Evolutionary conservation across 2,888 invertebrate genomes (phyloP), one percentile per base, ranked within the genome.

Genomic region (Drymonia ruficornis): DNA sequence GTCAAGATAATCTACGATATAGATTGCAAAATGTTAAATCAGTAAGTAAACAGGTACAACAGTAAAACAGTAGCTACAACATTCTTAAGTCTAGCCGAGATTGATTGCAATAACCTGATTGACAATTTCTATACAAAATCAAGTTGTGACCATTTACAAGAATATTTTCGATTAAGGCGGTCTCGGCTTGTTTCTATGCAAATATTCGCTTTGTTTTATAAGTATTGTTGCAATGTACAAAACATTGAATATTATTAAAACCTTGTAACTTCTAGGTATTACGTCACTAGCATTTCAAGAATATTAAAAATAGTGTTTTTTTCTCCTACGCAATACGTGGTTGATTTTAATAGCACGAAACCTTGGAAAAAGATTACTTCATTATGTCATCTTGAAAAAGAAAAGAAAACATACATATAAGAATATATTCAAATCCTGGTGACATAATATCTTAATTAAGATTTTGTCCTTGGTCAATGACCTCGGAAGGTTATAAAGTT

Each of bases 1-100:
- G 53, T 57, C 59, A 52, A 67, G 67, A 69, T 70, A 60, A 59
- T 49, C 43, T 59, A 49, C 55, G 54, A 51, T 60, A 66, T 23
- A 52, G 50, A 66, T 61, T 58, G 59, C 28, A 34, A 58, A 59
- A 56, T 57, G 56, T 58, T 52, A 57, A 56, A 46, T 61, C 63
- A 65, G 51, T 55, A 18, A 36, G 46, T 59, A 59, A 56, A 58
- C 44, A 63, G 46, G 44, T n/a, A n/a, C n/a, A n/a, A n/a, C n/a
- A n/a, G n/a, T n/a, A n/a, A n/a, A n/a, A n/a, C n/a, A n/a, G n/a
- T 47, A 28, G n/a, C 18, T 18, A 40, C 29, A 16, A 45, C 49
- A 28, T 29, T 45, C 36, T 36, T 50, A 34, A 23, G 28, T 45
- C 13, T n/a, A n/a, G 12, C 8, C 5, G 23, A 40, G 19, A 40